Evolutionary conservation across 2,113 vertebrate genomes (phyloP).

Genomic region (Ctenomys sociabilis): DNA sequence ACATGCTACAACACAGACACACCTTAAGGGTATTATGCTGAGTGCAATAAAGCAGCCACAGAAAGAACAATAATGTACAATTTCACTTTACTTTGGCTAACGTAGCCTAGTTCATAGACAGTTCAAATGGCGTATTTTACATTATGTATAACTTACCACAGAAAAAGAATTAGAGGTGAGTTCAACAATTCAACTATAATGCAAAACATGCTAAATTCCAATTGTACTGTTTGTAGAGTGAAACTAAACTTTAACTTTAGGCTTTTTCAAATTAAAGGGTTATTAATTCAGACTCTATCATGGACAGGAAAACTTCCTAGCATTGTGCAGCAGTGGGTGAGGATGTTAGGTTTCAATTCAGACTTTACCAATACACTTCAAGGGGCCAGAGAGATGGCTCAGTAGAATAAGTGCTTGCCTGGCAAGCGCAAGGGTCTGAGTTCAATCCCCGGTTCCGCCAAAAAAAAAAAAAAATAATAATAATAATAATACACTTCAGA

Average conservation of each 20-base stretch:
- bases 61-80: neutral
- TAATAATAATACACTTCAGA: no score
- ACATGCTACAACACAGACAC: neutral
- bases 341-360: neutral
- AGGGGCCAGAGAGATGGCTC: no score
- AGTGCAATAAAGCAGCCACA: neutral
- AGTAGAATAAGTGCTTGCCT: no score
- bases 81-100: neutral
- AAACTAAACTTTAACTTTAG: neutral
- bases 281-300: neutral
- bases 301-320: neutral
- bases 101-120: neutral
- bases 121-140: neutral
- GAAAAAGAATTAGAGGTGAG: neutral
- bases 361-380: neutral
- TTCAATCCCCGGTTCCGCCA: no score
- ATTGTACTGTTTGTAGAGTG: neutral
- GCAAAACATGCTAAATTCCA: neutral
- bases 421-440: no score
- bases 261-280: neutral
- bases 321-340: neutral
- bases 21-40: neutral
- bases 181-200: neutral
- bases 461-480: no score
- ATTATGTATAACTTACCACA: neutral